Percentiles rank a stretch among this genome's conserved stretches.
phyloP scores from a whole-genome alignment of 2,113 vertebrate genomes.

The Murina feae region DNA sequence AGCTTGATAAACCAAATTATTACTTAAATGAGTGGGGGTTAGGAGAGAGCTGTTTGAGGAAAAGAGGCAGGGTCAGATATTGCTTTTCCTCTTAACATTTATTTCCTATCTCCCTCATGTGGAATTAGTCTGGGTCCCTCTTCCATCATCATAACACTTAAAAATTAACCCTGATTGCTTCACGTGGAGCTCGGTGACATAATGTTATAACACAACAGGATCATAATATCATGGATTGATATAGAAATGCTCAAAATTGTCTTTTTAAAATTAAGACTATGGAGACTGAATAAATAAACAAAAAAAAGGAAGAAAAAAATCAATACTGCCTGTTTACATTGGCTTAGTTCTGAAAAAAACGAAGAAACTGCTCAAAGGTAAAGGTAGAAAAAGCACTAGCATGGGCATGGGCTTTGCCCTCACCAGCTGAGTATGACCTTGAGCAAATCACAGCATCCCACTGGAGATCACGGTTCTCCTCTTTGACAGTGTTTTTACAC shows the following conservation, averaged over 20 bases:
- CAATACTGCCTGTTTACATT: not conserved
- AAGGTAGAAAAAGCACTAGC: not conserved
- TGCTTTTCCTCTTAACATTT: not conserved
- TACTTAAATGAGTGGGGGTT: not conserved
- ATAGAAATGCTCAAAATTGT: not conserved
- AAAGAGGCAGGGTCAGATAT: not conserved
- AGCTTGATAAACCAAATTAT: constrained; percentile 29
- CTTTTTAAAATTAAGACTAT: not conserved
- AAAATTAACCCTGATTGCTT: not conserved
- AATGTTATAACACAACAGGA: not conserved
- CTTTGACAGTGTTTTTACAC: not conserved
- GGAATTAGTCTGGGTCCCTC: not conserved
- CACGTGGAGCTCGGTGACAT: not conserved
- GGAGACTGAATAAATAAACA: not conserved
- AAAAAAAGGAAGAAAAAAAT: not conserved
- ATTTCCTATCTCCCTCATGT: not conserved
- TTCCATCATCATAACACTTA: not conserved
- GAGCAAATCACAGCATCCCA: not conserved
- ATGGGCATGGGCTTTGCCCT: not conserved
- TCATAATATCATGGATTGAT: not conserved
- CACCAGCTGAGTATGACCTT: not conserved
- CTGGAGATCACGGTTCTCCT: not conserved
- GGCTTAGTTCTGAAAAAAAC: constrained; percentile 10
- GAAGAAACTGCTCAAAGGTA: not conserved
- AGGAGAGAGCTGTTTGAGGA: not conserved